Base-by-base conservation (phyloP, 2,888 invertebrate species). In the Clitarchus hookeri region DNA sequence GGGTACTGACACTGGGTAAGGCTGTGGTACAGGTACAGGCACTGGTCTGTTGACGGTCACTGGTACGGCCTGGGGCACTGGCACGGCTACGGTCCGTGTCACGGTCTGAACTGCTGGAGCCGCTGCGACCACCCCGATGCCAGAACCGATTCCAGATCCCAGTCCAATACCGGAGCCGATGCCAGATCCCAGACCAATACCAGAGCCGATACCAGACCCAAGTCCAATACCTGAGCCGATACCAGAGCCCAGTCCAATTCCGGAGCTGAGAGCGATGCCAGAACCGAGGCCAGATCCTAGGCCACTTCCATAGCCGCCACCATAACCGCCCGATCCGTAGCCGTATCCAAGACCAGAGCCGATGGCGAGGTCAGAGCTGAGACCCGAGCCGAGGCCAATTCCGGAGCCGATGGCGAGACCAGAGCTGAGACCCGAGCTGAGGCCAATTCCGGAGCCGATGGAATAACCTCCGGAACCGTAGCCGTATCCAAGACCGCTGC, bases 1-100 rank as follows among this genome's bases (percentile, higher is more conserved):
- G 25, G 86, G 85, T n/a, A 87, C 86, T 8, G 85, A 78, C 26
- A 88, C 87, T 27, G 87, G 86, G 85, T 84, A 86, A 13, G 87
- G 88, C 25, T 86, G 85, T 11, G 86, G 83, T 12, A 87, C 86
- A 11, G 86, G 84, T 11, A 88, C 87, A 95, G 85, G 87, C 48
- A 84, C 86, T 65, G 84, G 85, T 44, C 86, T 82, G 85, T 78
- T 54, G 44, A 86, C 48, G 16, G 84, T 78, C 25, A 86, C 85
- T 19, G 86, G 85, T n/a, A 86, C 79, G 16, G 86, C 36, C 53
- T 88, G 87, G 25, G 88, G 88, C 16, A 88, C 87, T 48, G 87
- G 84, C 13, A 87, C 87, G 0, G 87, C 87, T 0, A 87, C 85
- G 25, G 86, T 85, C 85, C 83, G 25, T 16, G 85, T 85, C 25